Conservation (phyloP, 2,888 invertebrate genomes). For the Cosmia trapezina region DNA sequence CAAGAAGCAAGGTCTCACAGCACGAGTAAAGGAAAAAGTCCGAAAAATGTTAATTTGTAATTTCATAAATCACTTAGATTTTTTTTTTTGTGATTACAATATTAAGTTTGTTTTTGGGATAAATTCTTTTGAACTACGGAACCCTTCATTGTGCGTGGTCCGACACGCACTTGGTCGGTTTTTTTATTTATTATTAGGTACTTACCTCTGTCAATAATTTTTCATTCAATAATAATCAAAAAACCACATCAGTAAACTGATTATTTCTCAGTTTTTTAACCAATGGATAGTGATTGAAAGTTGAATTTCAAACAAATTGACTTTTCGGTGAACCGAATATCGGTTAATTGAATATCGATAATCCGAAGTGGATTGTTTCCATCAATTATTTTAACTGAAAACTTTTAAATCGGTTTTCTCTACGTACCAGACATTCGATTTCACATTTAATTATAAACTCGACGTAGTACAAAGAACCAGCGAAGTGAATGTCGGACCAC, state of each 20-base stretch:
- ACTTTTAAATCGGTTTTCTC: not conserved
- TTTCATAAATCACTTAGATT: no score
- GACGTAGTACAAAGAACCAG: not conserved
- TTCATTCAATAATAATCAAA: not conserved
- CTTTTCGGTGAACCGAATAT: not conserved
- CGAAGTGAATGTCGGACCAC: not conserved
- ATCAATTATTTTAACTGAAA: not conserved
- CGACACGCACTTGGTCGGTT: no score
- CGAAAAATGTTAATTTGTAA: no score
- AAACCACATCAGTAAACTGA: not conserved
- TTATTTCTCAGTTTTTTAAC: not conserved
- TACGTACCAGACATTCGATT: not conserved
- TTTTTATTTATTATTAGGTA: no score
- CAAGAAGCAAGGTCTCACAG: no score
- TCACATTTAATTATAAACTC: not conserved
- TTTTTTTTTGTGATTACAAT: no score
- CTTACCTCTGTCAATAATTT: not conserved
- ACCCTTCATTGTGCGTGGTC: no score
- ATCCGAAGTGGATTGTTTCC: not conserved
- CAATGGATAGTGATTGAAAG: not conserved
- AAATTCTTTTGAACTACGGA: no score
- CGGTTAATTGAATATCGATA: constrained; percentile 8
- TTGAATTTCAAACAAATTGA: not conserved
- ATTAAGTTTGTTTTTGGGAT: no score
- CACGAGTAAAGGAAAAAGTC: no score